Percentiles rank a stretch among this genome's conserved stretches.
These are phyloP conservation scores for Tympanoctomys barrerae DNA, from an alignment of 2,797 vertebrate species.

Conservation along the genomic window DNA sequence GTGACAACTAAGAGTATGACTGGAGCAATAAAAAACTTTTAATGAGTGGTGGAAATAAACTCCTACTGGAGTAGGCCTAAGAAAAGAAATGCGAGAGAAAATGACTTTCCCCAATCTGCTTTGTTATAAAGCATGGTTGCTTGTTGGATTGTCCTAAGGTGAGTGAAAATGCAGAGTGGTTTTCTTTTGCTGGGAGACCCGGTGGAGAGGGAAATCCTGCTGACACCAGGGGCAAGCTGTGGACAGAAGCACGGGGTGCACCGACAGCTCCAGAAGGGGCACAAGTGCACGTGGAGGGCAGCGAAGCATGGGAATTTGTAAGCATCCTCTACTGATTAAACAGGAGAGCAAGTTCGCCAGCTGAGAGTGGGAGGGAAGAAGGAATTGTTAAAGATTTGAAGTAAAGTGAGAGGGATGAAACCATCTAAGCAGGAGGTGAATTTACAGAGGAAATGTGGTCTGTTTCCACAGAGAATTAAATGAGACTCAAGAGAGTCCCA, in stretches of 20 bases:
- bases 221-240: not conserved
- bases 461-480: not conserved
- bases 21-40: not conserved
- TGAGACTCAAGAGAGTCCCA: not conserved
- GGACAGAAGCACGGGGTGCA: not conserved
- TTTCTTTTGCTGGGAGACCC: not conserved
- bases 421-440: not conserved
- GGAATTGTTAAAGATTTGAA: not conserved
- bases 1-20: not conserved
- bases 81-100: not conserved
- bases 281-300: not conserved
- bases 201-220: not conserved
- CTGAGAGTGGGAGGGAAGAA: not conserved
- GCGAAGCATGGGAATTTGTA: not conserved
- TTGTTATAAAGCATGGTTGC: not conserved
- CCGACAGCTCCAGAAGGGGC: not conserved
- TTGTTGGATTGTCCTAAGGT: not conserved
- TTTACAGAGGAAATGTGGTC: not conserved
- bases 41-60: not conserved
- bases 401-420: not conserved
- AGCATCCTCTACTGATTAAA: conserved; percentile 32
- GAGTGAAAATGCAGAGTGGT: not conserved
- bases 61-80: not conserved
- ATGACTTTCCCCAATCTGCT: not conserved
- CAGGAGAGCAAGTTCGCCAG: not conserved